Percentiles rank a stretch among this genome's conserved stretches.
These are phyloP conservation scores for Metopolophium dirhodum DNA, from an alignment of 1,140 invertebrate species.

Conservation along the genomic window DNA sequence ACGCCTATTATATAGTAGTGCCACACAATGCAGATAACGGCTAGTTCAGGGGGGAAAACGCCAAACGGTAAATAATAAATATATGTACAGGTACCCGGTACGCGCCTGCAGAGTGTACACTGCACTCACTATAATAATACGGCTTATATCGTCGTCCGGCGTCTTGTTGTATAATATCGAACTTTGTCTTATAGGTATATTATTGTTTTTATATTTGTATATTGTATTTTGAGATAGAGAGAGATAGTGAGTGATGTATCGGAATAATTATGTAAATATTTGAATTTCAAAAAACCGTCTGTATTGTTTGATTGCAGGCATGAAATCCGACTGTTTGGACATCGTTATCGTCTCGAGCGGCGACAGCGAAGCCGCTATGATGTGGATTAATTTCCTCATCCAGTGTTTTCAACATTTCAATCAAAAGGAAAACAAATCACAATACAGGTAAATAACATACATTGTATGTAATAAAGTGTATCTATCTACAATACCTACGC, in stretches of 20 bases:
- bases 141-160: background rate
- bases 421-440: slow-evolving; percentile 74
- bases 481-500: background rate
- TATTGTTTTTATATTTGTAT: background rate
- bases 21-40: background rate
- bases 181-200: background rate
- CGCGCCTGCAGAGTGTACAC: background rate
- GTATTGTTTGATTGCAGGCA: slow-evolving; percentile 18
- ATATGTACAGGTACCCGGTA: background rate
- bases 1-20: background rate
- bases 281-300: background rate
- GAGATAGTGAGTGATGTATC: background rate
- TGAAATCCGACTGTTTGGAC: slow-evolving; percentile 73
- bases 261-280: background rate
- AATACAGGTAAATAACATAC: slow-evolving; percentile 70
- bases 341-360: slow-evolving; percentile 79
- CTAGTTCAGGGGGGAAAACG: background rate
- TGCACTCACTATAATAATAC: background rate
- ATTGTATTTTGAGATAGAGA: background rate
- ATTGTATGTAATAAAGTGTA: background rate
- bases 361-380: slow-evolving; percentile 74
- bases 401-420: slow-evolving; percentile 83
- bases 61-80: background rate
- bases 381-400: slow-evolving; percentile 81
- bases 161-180: background rate